These are phyloP conservation scores for Caenorhabditis briggsae DNA, from an alignment of 1,140 invertebrate genomes.

Conservation along the genomic window DNA sequence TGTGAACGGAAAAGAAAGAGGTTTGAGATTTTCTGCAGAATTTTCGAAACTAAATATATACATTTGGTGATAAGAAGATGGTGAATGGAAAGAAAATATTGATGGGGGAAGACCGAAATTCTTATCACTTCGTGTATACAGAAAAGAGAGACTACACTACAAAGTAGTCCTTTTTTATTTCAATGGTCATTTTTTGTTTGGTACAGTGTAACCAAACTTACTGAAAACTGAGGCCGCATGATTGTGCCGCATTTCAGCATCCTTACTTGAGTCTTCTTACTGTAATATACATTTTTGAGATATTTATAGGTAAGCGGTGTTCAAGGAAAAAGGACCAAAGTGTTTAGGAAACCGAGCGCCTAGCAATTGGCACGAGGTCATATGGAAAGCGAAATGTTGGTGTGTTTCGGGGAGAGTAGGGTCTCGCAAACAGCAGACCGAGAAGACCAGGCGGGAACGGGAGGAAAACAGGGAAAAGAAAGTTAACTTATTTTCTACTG, in stretches of 20 bases:
- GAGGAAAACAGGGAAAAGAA: not conserved
- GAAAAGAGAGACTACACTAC: constrained; percentile 21
- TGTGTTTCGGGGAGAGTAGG: not conserved
- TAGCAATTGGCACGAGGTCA: constrained; percentile 21
- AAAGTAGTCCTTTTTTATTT: constrained; percentile 9
- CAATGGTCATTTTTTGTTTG: constrained; percentile 16
- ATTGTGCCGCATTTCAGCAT: constrained; percentile 28
- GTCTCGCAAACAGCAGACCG: constrained; percentile 1
- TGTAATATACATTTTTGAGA: not conserved
- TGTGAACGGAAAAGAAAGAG: not conserved
- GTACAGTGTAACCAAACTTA: not conserved
- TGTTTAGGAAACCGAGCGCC: constrained; percentile 36
- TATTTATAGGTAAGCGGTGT: no score
- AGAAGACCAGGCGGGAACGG: constrained; percentile 44
- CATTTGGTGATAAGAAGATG: constrained; percentile 8
- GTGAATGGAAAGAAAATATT: not conserved
- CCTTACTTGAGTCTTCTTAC: not conserved
- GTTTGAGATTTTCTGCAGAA: not conserved
- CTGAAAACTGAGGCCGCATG: constrained; percentile 14
- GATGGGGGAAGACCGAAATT: constrained; percentile 4
- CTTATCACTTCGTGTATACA: constrained; percentile 12
- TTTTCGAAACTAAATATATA: constrained; percentile 4
- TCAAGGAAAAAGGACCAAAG: not conserved
- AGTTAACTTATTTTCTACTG: constrained; percentile 42
- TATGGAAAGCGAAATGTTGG: constrained; percentile 22